Conservation (phyloP, 1,140 invertebrate species). For the Drosophila watanabei region DNA sequence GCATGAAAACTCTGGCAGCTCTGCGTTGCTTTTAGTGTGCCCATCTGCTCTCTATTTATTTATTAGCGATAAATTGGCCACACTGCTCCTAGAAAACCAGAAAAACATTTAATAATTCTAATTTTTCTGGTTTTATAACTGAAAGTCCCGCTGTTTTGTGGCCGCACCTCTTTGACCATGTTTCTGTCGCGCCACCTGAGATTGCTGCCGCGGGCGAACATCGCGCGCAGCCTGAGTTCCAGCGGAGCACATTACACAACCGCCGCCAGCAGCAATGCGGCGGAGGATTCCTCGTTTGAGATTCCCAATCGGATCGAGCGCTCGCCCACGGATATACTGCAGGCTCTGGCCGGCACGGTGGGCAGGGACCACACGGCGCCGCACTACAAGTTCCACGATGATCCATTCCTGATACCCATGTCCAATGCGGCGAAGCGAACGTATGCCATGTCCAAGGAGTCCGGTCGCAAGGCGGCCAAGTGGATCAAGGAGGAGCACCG, state of each 20-base stretch:
- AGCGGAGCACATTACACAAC: constrained; percentile 73
- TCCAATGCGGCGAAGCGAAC: constrained; percentile 91
- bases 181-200: constrained; percentile 65
- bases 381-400: constrained; percentile 95
- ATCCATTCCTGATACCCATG: constrained; percentile 94
- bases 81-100: not conserved
- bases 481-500: constrained; percentile 92
- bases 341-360: constrained; percentile 92
- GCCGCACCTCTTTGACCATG: constrained; percentile 30
- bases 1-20: too few species aligned
- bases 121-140: constrained; percentile 36
- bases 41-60: not conserved
- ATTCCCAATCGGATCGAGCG: constrained; percentile 91
- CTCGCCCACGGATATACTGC: constrained; percentile 92
- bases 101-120: constrained; percentile 33
- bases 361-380: constrained; percentile 91
- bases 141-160: constrained; percentile 27
- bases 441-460: constrained; percentile 93
- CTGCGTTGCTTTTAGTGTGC: too few species aligned
- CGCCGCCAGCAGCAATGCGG: constrained; percentile 33
- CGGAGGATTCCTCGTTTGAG: constrained; percentile 60
- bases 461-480: constrained; percentile 94
- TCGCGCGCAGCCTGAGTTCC: constrained; percentile 40
- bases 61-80: not conserved
- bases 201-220: constrained; percentile 38